A percentile compares a stretch with the other conserved stretches of the same genome.
Evolutionary conservation across 2,113 vertebrate species (phyloP).

Genomic region (Misgurnus mizolepis): DNA sequence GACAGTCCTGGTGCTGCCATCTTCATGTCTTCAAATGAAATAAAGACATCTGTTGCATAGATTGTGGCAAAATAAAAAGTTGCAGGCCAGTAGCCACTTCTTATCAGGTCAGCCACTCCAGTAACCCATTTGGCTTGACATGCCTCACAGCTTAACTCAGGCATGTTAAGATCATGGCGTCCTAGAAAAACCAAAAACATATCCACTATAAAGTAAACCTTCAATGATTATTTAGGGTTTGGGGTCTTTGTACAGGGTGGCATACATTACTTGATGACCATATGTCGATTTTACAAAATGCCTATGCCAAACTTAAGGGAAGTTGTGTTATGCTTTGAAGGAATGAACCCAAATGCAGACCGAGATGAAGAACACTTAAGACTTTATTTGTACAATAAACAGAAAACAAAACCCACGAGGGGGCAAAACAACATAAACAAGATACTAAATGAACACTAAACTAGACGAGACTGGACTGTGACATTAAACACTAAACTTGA

Average conservation of each 20-base stretch:
- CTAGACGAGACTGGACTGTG: no score
- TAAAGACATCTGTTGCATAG: not conserved
- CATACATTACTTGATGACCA: not conserved
- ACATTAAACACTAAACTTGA: no score
- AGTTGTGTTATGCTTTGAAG: no score
- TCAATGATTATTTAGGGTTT: not conserved
- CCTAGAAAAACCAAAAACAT: not conserved
- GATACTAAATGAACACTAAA: no score
- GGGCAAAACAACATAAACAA: no score
- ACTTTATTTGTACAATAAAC: no score
- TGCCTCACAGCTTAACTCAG: not conserved
- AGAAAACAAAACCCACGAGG: no score
- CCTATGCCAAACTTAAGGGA: not conserved
- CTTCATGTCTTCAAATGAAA: not conserved
- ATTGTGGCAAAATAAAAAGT: not conserved
- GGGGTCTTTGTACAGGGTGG: not conserved
- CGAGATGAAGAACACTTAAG: no score
- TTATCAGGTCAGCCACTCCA: not conserved
- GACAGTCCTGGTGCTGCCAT: not conserved
- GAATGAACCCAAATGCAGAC: no score
- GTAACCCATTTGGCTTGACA: not conserved
- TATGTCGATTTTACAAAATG: not conserved
- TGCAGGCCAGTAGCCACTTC: not conserved
- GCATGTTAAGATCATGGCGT: not conserved
- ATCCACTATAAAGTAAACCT: no score